A percentile compares a stretch with the other conserved stretches of the same genome.
Conservation (phyloP, 2,113 vertebrate species). For the Equus przewalskii region DNA sequence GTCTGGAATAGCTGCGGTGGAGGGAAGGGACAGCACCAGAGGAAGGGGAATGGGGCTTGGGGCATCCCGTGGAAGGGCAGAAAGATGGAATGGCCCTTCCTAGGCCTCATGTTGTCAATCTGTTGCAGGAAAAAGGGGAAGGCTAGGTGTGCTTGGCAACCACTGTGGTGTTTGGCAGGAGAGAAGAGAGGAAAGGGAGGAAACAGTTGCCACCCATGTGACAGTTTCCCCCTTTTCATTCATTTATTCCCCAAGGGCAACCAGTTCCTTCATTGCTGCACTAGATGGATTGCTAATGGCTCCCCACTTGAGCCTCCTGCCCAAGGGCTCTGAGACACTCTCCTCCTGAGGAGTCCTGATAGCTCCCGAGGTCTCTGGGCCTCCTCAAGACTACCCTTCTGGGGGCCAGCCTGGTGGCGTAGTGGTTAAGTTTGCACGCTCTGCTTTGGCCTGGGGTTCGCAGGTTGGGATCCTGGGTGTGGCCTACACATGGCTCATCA, state of each 20-base stretch:
- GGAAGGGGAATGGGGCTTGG: neutral
- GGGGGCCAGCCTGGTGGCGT: too few relatives aligned
- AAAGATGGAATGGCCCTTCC: neutral
- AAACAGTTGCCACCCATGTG: neutral
- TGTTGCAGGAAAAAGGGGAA: neutral
- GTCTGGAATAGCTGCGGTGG: neutral
- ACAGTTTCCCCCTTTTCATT: neutral
- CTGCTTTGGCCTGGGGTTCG: too few relatives aligned
- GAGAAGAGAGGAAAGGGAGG: too few relatives aligned
- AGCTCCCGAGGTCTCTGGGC: neutral
- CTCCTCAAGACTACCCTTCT: neutral
- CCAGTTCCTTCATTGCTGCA: neutral
- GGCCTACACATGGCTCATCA: too few relatives aligned
- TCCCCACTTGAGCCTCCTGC: neutral
- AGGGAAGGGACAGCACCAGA: neutral
- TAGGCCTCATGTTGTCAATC: neutral
- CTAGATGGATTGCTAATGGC: neutral
- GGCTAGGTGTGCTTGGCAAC: neutral
- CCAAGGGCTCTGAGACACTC: neutral
- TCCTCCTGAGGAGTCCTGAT: neutral
- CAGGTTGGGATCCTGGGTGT: too few relatives aligned
- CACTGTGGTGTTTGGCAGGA: neutral
- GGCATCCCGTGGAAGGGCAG: neutral
- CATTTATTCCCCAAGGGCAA: neutral
- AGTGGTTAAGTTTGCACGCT: too few relatives aligned